Evolutionary conservation across 2,113 vertebrate species (phyloP), one percentile per base, ranked within the genome.

Genomic region (Mola mola): DNA sequence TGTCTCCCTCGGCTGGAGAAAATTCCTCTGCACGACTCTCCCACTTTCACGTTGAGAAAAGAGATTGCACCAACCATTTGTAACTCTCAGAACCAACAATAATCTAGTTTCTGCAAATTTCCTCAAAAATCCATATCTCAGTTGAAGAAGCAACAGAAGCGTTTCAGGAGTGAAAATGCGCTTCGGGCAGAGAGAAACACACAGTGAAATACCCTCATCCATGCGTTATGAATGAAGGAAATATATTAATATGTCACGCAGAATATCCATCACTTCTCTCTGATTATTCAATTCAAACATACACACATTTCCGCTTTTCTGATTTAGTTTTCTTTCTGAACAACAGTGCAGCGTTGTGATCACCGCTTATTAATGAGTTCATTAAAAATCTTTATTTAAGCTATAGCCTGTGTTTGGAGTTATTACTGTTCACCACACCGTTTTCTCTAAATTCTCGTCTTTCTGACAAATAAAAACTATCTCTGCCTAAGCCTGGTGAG

Each of bases 1-100:
- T 72, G 70, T 75, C 83, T 89, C 80, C 60, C 60, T 50, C 64
- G 72, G 79, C 84, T 80, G 65, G 40, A 80, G 81, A 87, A 90
- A 89, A 89, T 81, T 59, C 80, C 84, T 77, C 61, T 0, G 40
- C 57, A 66, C 29, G 46, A 65, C 53, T 79, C 63, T 22, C 57
- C 69, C 42, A 51, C 78, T 62, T 50, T 73, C 59, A 57, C 49
- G 74, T 31, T 58, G 65, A 78, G 75, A 75, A 65, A 72, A 72
- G 62, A 59, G 34, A 70, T 49, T 21, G 51, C 42, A 73, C 47
- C 49, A 56, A 81, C 52, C 77, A 82, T 88, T 87, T 85, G 80
- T 84, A 76, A 64, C 61, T 83, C 87, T 87, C 76, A 60, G 60
- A 82, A 89, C 58, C 79, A 81, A 29, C 63, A 71, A 29, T 72